Evolutionary conservation across 2,888 invertebrate species (phyloP).

Genomic region (Camponotus fellah): DNA sequence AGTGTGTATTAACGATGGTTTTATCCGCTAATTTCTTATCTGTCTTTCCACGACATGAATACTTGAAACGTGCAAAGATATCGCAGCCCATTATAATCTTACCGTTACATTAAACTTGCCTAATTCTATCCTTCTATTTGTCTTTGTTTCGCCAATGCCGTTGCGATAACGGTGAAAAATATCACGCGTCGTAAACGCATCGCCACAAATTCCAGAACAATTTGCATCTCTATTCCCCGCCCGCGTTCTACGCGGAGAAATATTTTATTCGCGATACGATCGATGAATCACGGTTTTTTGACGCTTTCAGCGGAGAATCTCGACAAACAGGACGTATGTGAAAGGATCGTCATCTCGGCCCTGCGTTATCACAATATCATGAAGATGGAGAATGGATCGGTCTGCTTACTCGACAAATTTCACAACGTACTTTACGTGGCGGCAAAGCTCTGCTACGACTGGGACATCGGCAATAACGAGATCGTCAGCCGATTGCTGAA

Average conservation of each 20-base stretch:
- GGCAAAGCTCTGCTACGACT: constrained; percentile 92
- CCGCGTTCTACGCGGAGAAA: constrained; percentile 8
- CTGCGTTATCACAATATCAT: constrained; percentile 90
- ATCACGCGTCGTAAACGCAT: constrained; percentile 37
- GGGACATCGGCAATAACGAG: constrained; percentile 91
- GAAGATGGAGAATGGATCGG: constrained; percentile 89
- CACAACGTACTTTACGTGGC: constrained; percentile 95
- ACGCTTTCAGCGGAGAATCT: constrained; percentile 86
- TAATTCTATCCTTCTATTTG: constrained; percentile 37
- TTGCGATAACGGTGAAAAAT: constrained; percentile 51
- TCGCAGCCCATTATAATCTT: constrained; percentile 24
- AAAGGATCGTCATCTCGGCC: constrained; percentile 89
- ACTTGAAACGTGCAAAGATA: neutral
- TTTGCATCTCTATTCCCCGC: constrained; percentile 28
- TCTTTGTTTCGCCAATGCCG: constrained; percentile 38
- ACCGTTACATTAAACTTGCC: constrained; percentile 50
- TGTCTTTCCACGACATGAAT: neutral
- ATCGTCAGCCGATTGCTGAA: constrained; percentile 90
- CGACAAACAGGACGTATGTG: constrained; percentile 87
- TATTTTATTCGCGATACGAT: neutral
- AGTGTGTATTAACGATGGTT: constrained; percentile 6
- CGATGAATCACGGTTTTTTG: constrained; percentile 12
- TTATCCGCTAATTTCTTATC: constrained; percentile 21
- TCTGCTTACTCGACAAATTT: constrained; percentile 95
- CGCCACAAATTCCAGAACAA: constrained; percentile 45